Base-by-base conservation (phyloP, 2,113 vertebrate genomes). In the Eidolon helvum region DNA sequence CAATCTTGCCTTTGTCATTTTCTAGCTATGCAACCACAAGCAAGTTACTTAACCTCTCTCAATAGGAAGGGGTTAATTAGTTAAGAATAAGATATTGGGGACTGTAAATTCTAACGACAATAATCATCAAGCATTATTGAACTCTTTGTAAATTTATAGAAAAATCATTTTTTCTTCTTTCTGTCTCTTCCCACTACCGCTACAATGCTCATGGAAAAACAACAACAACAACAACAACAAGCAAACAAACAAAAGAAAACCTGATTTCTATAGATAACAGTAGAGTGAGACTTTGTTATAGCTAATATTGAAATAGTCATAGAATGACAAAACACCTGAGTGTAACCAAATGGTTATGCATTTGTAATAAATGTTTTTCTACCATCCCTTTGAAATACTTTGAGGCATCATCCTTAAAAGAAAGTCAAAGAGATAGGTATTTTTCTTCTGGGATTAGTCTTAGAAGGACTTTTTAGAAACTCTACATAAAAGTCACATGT, bases 351-450 rank as follows among this genome's bases (percentile, higher is more conserved):
- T 55, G 26, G 35, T 35, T 45, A 82, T 59, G 22, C 28, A 85
- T 75, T 93, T 94, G 80, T 55, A 92, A 89, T 69, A 87, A 79
- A 50, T 48, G 19, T 53, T 83, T 92, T 96, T 33, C 78, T 79
- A 48, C 22, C 35, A 79, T 21, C 43, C n/a, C 48, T 68, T 61
- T 91, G 61, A 94, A 82, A 74, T 75, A 93, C 83, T 92, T 35
- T 87, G 74, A 96, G 21, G 16, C 16, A 91, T 57, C 72, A 87
- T 22, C 28, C 87, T 79, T 90, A 78, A 95, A 96, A 68, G 38
- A 93, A 87, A 26, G 45, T 84, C 43, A 75, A 95, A 69, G 45
- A 95, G 55, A 40, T 28, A 86, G 26, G 10, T 4, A 65, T 55
- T 95, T 84, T 61, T 45, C 57, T 79, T 57, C 19, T 35, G 8